These are phyloP conservation scores for Carlito syrichta DNA, from an alignment of 2,113 vertebrate genomes.

Conservation along the genomic window DNA sequence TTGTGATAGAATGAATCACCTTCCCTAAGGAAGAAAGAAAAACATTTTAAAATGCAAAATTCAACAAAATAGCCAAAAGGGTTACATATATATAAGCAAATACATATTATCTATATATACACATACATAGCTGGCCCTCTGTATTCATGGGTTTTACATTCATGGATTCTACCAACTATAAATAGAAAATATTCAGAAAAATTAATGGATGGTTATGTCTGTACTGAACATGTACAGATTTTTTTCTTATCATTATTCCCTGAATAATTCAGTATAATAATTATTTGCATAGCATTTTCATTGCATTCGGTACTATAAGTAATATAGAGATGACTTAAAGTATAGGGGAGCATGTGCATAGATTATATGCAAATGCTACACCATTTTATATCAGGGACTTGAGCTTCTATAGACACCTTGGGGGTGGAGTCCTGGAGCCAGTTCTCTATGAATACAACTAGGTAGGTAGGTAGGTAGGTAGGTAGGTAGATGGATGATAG, in stretches of 20 bases:
- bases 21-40: conserved; percentile 14
- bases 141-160: neutral
- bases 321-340: neutral
- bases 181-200: neutral
- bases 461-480: too few species aligned
- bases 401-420: neutral
- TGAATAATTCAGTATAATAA: neutral
- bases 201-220: neutral
- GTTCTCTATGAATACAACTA: neutral
- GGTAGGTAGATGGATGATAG: too few species aligned
- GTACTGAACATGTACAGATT: neutral
- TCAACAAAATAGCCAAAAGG: neutral
- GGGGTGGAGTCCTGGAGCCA: neutral
- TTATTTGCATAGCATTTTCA: neutral
- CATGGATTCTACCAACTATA: neutral
- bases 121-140: neutral
- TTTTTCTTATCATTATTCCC: neutral
- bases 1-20: neutral
- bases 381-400: neutral
- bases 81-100: neutral
- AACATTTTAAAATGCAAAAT: conserved; percentile 25
- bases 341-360: neutral
- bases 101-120: too few species aligned
- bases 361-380: neutral
- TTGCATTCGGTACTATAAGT: neutral